Percentiles rank a stretch among this genome's conserved stretches.
phyloP scores from a whole-genome alignment of 2,113 vertebrate species.

The Andinoacara biseriatus region DNA sequence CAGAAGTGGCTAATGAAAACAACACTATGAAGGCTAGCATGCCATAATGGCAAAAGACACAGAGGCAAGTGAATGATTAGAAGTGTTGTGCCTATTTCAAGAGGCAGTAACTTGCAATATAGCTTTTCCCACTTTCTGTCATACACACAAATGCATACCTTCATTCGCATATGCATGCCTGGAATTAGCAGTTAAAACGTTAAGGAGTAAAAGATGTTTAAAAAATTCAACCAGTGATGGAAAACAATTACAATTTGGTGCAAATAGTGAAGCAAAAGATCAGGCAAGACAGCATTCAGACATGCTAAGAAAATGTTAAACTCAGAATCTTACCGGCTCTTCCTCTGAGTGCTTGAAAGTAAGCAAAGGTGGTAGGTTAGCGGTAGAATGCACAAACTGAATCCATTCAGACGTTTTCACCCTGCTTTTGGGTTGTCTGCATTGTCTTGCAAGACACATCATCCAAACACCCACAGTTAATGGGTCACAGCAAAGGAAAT shows the following conservation, averaged over 20 bases:
- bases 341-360: slow-evolving; percentile 95
- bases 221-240: neutral
- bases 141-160: slow-evolving; percentile 16
- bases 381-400: slow-evolving; percentile 50
- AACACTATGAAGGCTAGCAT: neutral
- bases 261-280: slow-evolving; percentile 3
- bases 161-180: slow-evolving; percentile 9
- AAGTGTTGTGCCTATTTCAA: neutral
- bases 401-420: neutral
- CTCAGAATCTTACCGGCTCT: slow-evolving; percentile 90
- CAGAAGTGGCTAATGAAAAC: slow-evolving; percentile 48
- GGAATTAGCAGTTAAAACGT: neutral
- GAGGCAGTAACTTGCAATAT: neutral
- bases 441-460: neutral
- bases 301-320: slow-evolving; percentile 36
- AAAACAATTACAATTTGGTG: neutral
- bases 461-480: neutral
- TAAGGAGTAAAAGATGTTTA: neutral
- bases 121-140: neutral
- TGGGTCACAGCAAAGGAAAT: neutral
- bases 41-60: slow-evolving; percentile 17
- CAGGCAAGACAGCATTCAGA: slow-evolving; percentile 58
- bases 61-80: neutral
- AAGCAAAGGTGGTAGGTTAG: slow-evolving; percentile 81
- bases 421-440: neutral